phyloP scores from a whole-genome alignment of 2,113 vertebrate species.

The Tinamus guttatus region DNA sequence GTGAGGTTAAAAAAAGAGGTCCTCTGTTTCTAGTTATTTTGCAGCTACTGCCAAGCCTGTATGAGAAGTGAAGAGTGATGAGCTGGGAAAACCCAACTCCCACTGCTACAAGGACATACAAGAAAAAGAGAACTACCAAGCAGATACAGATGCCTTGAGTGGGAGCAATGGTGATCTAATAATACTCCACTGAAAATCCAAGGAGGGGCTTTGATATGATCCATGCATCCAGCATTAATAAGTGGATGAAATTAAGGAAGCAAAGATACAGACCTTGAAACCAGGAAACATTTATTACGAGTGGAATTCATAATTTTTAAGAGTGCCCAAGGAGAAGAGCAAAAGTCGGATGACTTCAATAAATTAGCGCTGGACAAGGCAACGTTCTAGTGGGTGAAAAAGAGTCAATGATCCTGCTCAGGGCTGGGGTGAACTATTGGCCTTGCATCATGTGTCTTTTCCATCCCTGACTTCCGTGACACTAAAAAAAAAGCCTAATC shows the following conservation, averaged over 20 bases:
- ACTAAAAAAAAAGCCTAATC: slow-evolving; percentile 12
- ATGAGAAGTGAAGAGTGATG: slow-evolving; percentile 26
- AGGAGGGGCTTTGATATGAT: not conserved
- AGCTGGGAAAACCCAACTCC: slow-evolving; percentile 50
- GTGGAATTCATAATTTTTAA: not conserved
- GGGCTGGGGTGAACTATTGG: slow-evolving; percentile 18
- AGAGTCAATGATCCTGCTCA: not conserved
- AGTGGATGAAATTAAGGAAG: not conserved
- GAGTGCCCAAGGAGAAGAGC: not conserved
- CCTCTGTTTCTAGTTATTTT: not conserved
- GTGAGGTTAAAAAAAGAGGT: not conserved
- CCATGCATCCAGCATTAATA: not conserved
- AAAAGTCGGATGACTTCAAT: not conserved
- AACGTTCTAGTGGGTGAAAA: not conserved
- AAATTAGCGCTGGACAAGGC: not conserved
- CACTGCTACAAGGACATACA: not conserved
- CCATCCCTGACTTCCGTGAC: slow-evolving; percentile 18
- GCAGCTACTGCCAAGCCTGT: slow-evolving; percentile 14
- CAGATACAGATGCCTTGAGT: not conserved
- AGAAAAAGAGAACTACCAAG: slow-evolving; percentile 11
- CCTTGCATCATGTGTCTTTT: slow-evolving; percentile 36
- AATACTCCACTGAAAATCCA: not conserved
- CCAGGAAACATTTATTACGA: not conserved
- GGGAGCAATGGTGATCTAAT: not conserved
- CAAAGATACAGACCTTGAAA: not conserved